Conservation (phyloP, 2,113 vertebrate species). For the Esox niger region DNA sequence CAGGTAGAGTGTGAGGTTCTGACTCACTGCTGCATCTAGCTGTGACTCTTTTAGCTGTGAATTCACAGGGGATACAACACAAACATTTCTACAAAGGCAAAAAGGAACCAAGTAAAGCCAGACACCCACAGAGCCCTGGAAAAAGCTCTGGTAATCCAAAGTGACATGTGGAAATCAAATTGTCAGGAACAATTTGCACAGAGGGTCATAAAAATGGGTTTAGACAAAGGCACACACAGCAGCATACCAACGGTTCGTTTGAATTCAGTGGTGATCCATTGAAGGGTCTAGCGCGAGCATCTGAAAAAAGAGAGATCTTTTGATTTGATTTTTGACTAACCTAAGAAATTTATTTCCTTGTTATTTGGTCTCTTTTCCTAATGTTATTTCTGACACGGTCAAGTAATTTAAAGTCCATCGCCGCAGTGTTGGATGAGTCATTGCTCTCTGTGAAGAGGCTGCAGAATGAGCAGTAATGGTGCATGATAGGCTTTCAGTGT, state of each 20-base stretch:
- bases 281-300: background rate
- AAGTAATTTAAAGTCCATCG: slow-evolving; percentile 62
- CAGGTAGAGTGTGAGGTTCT: background rate
- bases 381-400: slow-evolving; percentile 47
- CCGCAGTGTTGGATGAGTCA: slow-evolving; percentile 59
- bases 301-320: background rate
- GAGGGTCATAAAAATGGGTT: background rate
- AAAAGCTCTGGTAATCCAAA: background rate
- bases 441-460: slow-evolving; percentile 35
- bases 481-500: background rate
- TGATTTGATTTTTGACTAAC: slow-evolving; percentile 1
- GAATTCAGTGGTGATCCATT: background rate
- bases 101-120: background rate
- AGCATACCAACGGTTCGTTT: background rate
- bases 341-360: background rate
- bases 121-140: background rate
- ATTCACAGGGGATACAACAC: background rate
- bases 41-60: background rate
- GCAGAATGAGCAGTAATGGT: slow-evolving; percentile 5
- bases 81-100: background rate
- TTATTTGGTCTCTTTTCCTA: slow-evolving; percentile 24
- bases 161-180: slow-evolving; percentile 9
- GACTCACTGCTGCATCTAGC: background rate
- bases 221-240: background rate
- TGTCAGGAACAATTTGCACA: slow-evolving; percentile 15